Conservation (phyloP, 2,113 vertebrate genomes). For the Otus sunia region DNA sequence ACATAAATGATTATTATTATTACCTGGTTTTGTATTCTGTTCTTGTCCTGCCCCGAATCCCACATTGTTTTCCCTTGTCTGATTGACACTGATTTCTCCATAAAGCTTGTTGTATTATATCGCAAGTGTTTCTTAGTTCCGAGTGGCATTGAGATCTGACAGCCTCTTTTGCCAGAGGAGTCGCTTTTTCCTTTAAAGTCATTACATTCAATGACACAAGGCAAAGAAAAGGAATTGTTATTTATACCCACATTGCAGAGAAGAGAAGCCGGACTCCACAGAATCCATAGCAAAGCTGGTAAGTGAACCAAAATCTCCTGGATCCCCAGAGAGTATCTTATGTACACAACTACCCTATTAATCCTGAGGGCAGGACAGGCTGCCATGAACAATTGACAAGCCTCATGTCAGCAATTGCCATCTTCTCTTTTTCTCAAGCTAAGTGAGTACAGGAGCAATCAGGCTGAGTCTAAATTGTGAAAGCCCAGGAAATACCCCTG, state of each 20-base stretch:
- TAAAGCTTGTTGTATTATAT: not conserved
- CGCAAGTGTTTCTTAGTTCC: not conserved
- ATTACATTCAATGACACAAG: not conserved
- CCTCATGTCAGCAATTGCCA: not conserved
- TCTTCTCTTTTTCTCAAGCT: not conserved
- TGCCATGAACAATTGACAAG: not conserved
- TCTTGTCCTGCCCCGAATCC: not conserved
- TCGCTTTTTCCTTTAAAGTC: not conserved
- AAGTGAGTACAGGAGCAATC: not conserved
- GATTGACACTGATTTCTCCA: not conserved
- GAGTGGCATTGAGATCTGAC: not conserved
- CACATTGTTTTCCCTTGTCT: not conserved
- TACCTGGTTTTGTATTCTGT: not conserved
- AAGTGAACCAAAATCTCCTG: not conserved
- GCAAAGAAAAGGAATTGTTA: not conserved
- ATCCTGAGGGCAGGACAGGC: not conserved
- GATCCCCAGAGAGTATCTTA: not conserved
- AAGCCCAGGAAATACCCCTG: conserved; percentile 13
- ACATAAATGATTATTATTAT: not conserved
- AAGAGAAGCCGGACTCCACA: not conserved
- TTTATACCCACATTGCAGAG: not conserved
- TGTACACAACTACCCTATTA: not conserved
- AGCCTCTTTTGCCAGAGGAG: not conserved
- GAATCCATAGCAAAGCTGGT: not conserved
- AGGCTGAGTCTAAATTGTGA: not conserved